A percentile compares a stretch with the other conserved stretches of the same genome.
Evolutionary conservation across 2,113 vertebrate genomes (phyloP).

Genomic region (Hepsetus odoe): DNA sequence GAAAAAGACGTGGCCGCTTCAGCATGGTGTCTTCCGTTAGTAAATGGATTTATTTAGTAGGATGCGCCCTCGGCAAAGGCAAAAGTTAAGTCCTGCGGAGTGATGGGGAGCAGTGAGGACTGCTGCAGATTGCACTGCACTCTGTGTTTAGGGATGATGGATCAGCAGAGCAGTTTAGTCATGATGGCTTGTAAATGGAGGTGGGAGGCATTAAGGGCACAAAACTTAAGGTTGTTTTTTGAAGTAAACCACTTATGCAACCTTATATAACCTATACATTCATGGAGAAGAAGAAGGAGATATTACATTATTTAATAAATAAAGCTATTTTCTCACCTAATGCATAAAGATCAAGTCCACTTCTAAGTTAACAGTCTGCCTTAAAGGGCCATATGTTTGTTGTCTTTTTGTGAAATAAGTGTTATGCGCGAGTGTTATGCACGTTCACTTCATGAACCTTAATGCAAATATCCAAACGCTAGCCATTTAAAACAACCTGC

Average conservation of each 20-base stretch:
- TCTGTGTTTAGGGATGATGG: conserved; percentile 28
- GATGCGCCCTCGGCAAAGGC: conserved; percentile 54
- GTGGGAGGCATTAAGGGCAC: conserved; percentile 16
- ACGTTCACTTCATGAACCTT: too few species aligned
- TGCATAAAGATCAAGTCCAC: background rate
- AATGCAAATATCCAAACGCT: too few species aligned
- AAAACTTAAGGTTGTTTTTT: conserved; percentile 30
- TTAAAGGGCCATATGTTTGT: too few species aligned
- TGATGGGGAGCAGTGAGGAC: conserved; percentile 35
- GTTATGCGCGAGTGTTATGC: too few species aligned
- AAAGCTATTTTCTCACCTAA: background rate
- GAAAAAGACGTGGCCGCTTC: conserved; percentile 48
- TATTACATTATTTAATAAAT: background rate
- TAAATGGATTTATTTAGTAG: conserved; percentile 54
- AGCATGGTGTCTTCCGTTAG: conserved; percentile 53
- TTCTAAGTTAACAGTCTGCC: background rate
- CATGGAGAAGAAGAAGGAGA: background rate
- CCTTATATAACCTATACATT: background rate
- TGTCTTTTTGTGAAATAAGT: too few species aligned
- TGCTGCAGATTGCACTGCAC: conserved; percentile 36
- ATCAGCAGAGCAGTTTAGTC: conserved; percentile 30
- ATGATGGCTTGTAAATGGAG: conserved; percentile 28
- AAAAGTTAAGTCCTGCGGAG: conserved; percentile 51
- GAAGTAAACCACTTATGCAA: background rate
- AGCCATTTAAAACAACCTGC: too few species aligned